Conservation (phyloP, 2,797 vertebrate species). For the Distichodus sexfasciatus region DNA sequence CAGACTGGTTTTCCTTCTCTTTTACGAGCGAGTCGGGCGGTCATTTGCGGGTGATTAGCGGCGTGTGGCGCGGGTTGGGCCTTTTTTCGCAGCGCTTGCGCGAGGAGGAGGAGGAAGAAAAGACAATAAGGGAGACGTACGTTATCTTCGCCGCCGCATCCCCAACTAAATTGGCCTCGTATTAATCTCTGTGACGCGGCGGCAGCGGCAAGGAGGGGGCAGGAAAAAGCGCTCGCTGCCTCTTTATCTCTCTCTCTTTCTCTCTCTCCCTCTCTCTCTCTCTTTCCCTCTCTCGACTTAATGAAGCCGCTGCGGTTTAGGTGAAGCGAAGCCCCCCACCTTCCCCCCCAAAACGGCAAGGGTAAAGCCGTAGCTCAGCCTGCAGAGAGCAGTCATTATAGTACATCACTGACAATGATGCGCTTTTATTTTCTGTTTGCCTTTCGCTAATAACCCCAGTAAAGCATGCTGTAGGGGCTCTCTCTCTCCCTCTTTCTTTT, state of each 20-base stretch:
- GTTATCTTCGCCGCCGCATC: not conserved
- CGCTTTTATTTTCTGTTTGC: constrained; percentile 53
- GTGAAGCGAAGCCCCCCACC: too few species aligned
- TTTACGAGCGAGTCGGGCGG: too few species aligned
- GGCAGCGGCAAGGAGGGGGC: too few species aligned
- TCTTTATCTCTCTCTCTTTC: constrained; percentile 7
- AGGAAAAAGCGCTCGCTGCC: constrained; percentile 14
- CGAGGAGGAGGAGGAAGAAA: not conserved
- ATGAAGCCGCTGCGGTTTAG: constrained; percentile 26
- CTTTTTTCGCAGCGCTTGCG: too few species aligned
- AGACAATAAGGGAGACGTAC: not conserved
- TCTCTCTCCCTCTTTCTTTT: constrained; percentile 34
- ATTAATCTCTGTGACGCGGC: not conserved
- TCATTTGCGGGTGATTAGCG: not conserved
- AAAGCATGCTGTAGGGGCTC: constrained; percentile 38
- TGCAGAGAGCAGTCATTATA: constrained; percentile 37
- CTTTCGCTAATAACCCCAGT: constrained; percentile 47
- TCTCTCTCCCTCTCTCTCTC: not conserved
- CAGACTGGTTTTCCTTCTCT: too few species aligned
- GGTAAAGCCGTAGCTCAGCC: constrained; percentile 43
- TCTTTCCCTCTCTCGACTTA: constrained; percentile 4
- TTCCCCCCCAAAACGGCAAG: too few species aligned
- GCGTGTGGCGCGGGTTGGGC: not conserved
- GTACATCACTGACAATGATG: constrained; percentile 48
- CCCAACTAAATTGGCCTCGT: not conserved